Conservation (phyloP, 2,797 vertebrate genomes). For the Sardinella longiceps region DNA sequence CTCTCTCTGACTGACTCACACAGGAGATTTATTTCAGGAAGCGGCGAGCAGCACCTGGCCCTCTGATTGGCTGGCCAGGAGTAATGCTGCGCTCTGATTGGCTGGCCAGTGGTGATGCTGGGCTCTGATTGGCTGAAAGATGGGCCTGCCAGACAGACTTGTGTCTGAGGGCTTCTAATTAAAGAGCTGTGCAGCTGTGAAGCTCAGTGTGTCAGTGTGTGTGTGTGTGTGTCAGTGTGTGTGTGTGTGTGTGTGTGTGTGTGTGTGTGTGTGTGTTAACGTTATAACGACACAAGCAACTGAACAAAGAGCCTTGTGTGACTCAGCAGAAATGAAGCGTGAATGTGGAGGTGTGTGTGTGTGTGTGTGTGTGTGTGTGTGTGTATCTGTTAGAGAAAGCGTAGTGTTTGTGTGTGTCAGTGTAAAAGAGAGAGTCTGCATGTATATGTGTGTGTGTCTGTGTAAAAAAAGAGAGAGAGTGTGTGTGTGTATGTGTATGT, state of each 20-base stretch:
- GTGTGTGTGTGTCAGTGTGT: neutral
- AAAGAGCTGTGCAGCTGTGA: neutral
- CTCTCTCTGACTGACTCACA: neutral
- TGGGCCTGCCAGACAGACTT: neutral
- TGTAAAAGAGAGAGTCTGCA: neutral
- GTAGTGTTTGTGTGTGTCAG: neutral
- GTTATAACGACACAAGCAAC: too few species aligned
- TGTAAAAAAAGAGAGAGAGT: neutral
- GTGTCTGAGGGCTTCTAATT: neutral
- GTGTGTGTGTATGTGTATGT: neutral
- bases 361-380: conserved; percentile 70
- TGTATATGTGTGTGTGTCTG: neutral
- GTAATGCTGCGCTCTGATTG: neutral
- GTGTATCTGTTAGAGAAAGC: conserved; percentile 72
- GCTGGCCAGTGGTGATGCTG: neutral
- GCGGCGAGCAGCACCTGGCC: conserved; percentile 32
- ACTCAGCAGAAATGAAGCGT: too few species aligned
- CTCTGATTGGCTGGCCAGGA: neutral
- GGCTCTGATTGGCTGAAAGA: neutral
- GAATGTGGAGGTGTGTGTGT: neutral
- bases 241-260: conserved; percentile 20
- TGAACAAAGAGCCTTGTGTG: too few species aligned
- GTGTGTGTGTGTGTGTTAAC: conserved; percentile 32
- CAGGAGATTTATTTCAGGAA: conserved; percentile 48
- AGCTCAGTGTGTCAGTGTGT: neutral